These are phyloP conservation scores for Branchinecta lindahli DNA, from an alignment of 1,140 invertebrate genomes.

Conservation along the genomic window DNA sequence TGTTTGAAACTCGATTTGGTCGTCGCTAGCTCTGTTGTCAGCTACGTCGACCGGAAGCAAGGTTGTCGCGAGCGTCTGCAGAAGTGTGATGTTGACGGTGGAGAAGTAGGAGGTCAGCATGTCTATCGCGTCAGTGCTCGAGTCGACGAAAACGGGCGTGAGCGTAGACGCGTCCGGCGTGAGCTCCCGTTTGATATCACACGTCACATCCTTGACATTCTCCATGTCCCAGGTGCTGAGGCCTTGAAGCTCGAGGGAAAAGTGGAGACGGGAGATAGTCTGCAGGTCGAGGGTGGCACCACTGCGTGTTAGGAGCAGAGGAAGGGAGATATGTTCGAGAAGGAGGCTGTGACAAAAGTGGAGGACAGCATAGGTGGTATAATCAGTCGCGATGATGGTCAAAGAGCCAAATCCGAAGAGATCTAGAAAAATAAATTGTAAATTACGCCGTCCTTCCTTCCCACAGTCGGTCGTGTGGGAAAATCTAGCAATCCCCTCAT, in stretches of 20 bases:
- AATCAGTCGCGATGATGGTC: conserved; percentile 19
- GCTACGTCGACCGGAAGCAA: neutral
- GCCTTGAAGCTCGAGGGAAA: conserved; percentile 11
- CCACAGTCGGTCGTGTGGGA: too few species aligned
- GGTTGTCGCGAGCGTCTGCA: neutral
- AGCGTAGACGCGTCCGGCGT: neutral
- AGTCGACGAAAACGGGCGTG: neutral
- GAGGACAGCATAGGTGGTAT: conserved; percentile 16
- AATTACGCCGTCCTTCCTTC: too few species aligned
- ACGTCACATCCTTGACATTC: neutral
- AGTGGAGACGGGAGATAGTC: conserved; percentile 13
- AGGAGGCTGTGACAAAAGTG: conserved; percentile 17
- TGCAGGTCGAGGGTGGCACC: neutral
- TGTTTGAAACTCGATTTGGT: neutral
- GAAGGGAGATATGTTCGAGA: conserved; percentile 17
- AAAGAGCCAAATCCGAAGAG: conserved; percentile 16
- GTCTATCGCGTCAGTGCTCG: neutral
- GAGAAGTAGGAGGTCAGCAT: neutral
- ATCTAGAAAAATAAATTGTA: conserved; percentile 12
- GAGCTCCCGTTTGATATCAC: neutral
- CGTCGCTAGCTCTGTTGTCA: neutral
- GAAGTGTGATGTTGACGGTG: neutral
- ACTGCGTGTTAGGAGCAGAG: conserved; percentile 16
- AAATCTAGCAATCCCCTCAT: too few species aligned
- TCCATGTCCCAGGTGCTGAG: conserved; percentile 13